Evolutionary conservation across 2,888 invertebrate genomes (phyloP), one percentile per base, ranked within the genome.

Genomic region (Tridacna crocea): DNA sequence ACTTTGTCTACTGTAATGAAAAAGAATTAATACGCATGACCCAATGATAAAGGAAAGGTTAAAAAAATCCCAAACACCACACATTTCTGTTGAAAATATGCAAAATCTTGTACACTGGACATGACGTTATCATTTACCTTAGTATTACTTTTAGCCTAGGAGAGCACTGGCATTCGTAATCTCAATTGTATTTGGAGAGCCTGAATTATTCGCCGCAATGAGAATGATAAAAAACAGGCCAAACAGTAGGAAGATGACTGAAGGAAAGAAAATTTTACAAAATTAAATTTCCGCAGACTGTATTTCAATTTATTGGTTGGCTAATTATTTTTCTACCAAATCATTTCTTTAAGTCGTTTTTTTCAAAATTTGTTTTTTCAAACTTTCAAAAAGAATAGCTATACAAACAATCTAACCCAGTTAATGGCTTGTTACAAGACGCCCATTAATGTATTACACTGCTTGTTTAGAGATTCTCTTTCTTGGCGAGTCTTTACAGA

Each of bases 41-140:
- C 36, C 36, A 36, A 36, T 36, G 8, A 8, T 36, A 36, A 36
- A 36, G 8, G 2, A 36, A 36, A 36, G 36, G 36, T 8, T 36
- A 36, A 36, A 36, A 55, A 15, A 55, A 55, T 10, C 55, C n/a
- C n/a, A n/a, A n/a, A n/a, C n/a, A n/a, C n/a, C 15, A 55, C 15
- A 55, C 55, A 19, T 3, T 55, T 55, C 55, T 55, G 55, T 55
- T 55, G 58, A 61, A 61, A 61, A 61, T 61, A 61, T 61, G 61
- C 61, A 61, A 61, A 61, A 61, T 61, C 61, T n/a, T n/a, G 22
- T 61, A n/a, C 22, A 24, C 24, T 24, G 19, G 24, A 61, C 26
- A 19, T 19, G 61, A 61, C 22, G 61, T 24, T 10, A 61, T 61
- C 6, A 3, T 61, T 61, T 61, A 61, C 61, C 61, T 61, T 22